Base-by-base conservation (phyloP, 2,797 vertebrate genomes). In the Tympanoctomys barrerae region DNA sequence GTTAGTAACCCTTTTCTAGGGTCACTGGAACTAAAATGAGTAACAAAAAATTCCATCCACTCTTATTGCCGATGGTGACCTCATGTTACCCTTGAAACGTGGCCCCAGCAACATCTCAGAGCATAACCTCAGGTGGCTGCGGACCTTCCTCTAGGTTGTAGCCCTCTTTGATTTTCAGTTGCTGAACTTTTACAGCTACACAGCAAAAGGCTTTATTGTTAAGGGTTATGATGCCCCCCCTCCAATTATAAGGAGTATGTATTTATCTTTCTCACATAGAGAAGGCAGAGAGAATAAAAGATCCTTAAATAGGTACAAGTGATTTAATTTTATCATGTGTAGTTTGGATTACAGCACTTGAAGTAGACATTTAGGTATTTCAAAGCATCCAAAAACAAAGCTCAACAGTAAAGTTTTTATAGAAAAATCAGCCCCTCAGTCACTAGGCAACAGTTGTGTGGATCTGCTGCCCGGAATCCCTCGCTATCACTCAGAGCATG, bases 391-490 rank as follows among this genome's bases (percentile, higher is more conserved):
- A 70, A 98, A 98, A 98, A 98, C 98, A 99, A 98, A 98, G 98
- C 98, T 98, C 98, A 98, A 97, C 95, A 98, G 98, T 97, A 97
- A 98, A 98, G 97, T 97, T 98, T 97, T 98, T 98, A 96, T 96
- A 98, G 98, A 75, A 93, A 98, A 98, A 98, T 97, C 98, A 97
- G 92, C 98, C 98, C 98, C 98, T 97, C 96, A 95, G 92, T 98
- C 98, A 97, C 96, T 97, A 96, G 97, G 98, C 89, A 89, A 96
- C 88, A 94, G 84, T 89, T 97, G 52, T 84, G 8, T 98, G 98
- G 97, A 26, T 73, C 62, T 81, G 39, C 39, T 22, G 79, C 0
- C 85, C 98, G 78, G 97, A 97, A 93, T 98, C 96, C 97, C 98
- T 89, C 94, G 97, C 97, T 96, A 94, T 98, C 97, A 86, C 94